Conservation (phyloP, 2,797 vertebrate genomes). For the Sparus aurata region DNA sequence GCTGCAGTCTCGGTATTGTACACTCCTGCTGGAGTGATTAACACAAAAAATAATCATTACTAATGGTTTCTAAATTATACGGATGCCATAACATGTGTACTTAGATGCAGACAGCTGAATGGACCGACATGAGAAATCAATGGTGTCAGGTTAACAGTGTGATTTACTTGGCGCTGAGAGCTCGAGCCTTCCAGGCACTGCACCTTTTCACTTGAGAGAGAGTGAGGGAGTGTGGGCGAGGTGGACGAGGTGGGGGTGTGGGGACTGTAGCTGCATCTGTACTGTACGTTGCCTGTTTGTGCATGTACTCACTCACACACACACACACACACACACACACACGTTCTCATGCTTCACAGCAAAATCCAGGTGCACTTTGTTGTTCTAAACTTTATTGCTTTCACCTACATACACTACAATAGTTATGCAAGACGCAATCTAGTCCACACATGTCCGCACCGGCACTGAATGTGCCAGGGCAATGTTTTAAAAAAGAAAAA, state of each 20-base stretch:
- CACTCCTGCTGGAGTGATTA: slow-evolving; percentile 48
- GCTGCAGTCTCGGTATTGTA: slow-evolving; percentile 39
- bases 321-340: not conserved
- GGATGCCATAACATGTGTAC: slow-evolving; percentile 45
- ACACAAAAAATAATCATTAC: slow-evolving; percentile 64
- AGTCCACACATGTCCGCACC: slow-evolving; percentile 72
- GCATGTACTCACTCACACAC: slow-evolving; percentile 50
- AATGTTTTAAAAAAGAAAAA: not conserved
- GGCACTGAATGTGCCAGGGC: slow-evolving; percentile 30
- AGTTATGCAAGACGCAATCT: slow-evolving; percentile 69
- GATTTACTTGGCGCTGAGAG: slow-evolving; percentile 79
- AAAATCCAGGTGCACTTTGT: slow-evolving; percentile 82
- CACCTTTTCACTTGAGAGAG: slow-evolving; percentile 76
- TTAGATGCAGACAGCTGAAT: slow-evolving; percentile 62
- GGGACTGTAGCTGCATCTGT: slow-evolving; percentile 42
- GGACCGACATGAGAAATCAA: slow-evolving; percentile 72
- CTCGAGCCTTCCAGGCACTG: slow-evolving; percentile 78
- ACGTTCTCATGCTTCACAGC: slow-evolving; percentile 48
- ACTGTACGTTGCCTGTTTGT: slow-evolving; percentile 69
- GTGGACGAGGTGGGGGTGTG: not conserved
- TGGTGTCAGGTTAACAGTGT: slow-evolving; percentile 76
- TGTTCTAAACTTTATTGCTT: slow-evolving; percentile 79
- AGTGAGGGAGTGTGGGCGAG: slow-evolving; percentile 6
- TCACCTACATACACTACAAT: slow-evolving; percentile 72
- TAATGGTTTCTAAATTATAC: slow-evolving; percentile 66